Evolutionary conservation across 1,140 invertebrate genomes (phyloP).

Genomic region (Manduca sexta): DNA sequence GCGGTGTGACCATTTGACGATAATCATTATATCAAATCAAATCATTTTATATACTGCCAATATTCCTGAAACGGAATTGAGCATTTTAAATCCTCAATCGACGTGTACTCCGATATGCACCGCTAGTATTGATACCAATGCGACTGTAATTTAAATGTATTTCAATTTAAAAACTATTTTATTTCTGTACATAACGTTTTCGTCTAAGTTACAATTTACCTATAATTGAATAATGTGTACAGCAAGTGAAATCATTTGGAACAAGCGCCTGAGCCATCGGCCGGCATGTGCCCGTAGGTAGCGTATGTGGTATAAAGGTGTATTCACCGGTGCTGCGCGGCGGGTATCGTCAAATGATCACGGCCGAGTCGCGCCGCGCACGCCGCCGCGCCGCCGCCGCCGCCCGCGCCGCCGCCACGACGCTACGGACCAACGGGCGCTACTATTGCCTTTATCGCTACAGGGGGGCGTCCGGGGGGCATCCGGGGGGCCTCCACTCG

Average conservation of each 20-base stretch:
- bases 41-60: not conserved
- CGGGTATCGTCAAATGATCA: conserved; percentile 22
- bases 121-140: too few relatives aligned
- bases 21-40: conserved; percentile 8
- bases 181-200: too few relatives aligned
- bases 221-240: too few relatives aligned
- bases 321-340: too few relatives aligned
- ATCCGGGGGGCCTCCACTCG: too few relatives aligned
- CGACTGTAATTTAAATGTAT: too few relatives aligned
- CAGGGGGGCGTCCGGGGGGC: not conserved
- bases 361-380: conserved; percentile 3
- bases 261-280: too few relatives aligned
- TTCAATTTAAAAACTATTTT: too few relatives aligned
- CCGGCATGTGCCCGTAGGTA: not conserved
- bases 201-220: too few relatives aligned
- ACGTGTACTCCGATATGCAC: too few relatives aligned
- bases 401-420: conserved; percentile 9
- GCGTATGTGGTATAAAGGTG: not conserved
- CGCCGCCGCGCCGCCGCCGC: conserved; percentile 7
- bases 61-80: not conserved
- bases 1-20: conserved; percentile 41
- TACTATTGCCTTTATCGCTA: conserved; percentile 2
- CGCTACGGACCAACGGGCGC: conserved; percentile 16
- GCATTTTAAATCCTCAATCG: too few relatives aligned
- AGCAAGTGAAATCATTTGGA: too few relatives aligned